A percentile compares a stretch with the other conserved stretches of the same genome.
These are phyloP conservation scores for Gymnorhina tibicen DNA, from an alignment of 2,113 vertebrate genomes.

Conservation along the genomic window DNA sequence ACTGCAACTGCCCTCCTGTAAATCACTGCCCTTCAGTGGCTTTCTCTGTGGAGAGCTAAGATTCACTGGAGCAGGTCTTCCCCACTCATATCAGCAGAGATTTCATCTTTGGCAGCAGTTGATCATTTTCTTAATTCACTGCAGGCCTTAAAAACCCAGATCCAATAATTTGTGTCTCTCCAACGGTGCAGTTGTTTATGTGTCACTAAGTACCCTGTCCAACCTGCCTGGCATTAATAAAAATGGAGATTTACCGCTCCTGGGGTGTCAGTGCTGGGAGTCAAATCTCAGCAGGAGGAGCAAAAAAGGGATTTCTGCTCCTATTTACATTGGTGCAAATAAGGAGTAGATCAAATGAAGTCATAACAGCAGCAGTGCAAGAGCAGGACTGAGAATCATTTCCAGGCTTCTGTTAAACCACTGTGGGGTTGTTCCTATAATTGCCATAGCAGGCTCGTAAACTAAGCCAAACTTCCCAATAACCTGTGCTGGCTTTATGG, in stretches of 20 bases:
- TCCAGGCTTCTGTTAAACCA: background rate
- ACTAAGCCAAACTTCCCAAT: conserved; percentile 4
- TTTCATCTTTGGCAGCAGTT: conserved; percentile 24
- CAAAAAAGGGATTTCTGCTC: background rate
- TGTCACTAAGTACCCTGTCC: conserved; percentile 19
- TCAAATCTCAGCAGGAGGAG: background rate
- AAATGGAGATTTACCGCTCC: conserved; percentile 9
- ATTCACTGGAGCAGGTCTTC: background rate
- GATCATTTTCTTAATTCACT: conserved; percentile 53
- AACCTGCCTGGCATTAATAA: background rate
- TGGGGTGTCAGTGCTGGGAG: background rate
- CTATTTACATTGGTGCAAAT: conserved; percentile 6
- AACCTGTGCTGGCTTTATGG: background rate
- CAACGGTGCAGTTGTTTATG: conserved; percentile 22
- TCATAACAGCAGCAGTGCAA: background rate
- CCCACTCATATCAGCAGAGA: background rate
- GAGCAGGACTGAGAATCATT: background rate
- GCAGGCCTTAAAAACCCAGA: conserved; percentile 16
- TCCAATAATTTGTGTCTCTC: background rate
- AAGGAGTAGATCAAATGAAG: background rate
- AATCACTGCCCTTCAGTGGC: conserved; percentile 1
- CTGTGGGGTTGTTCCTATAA: background rate
- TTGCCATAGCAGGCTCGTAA: background rate
- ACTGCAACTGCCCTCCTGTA: background rate
- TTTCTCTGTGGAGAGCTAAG: conserved; percentile 1